phyloP scores from a whole-genome alignment of 2,113 vertebrate species.

The Eira barbara region DNA sequence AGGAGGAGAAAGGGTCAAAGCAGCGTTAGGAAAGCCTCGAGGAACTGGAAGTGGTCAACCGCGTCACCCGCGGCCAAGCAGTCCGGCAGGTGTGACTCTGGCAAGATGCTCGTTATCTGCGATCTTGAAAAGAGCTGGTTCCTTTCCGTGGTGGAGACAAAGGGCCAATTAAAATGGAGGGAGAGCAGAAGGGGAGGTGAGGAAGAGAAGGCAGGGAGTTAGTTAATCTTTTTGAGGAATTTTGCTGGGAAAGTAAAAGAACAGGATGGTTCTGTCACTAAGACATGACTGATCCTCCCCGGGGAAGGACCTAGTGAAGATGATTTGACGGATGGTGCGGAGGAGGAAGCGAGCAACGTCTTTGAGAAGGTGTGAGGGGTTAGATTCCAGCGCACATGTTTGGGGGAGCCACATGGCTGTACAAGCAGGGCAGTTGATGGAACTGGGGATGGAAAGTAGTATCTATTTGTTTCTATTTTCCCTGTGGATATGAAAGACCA shows the following conservation, averaged over 20 bases:
- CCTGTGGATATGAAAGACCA: background rate
- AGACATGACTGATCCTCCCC: background rate
- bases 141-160: background rate
- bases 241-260: background rate
- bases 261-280: background rate
- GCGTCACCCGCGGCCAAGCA: background rate
- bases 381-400: accelerated
- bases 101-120: background rate
- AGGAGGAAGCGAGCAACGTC: background rate
- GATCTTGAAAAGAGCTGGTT: background rate
- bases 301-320: background rate
- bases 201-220: background rate
- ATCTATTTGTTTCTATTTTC: background rate
- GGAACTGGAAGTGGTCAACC: background rate
- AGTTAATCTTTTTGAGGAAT: background rate
- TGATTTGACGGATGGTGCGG: background rate
- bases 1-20: too few species aligned
- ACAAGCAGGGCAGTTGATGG: background rate
- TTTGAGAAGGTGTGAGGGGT: background rate
- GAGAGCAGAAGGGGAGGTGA: background rate
- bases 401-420: too few species aligned
- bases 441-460: background rate
- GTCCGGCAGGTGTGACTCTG: background rate
- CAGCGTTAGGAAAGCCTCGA: background rate
- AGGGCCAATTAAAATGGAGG: background rate